Conservation (phyloP, 1,140 invertebrate species). For the Bombus sibiricus region DNA sequence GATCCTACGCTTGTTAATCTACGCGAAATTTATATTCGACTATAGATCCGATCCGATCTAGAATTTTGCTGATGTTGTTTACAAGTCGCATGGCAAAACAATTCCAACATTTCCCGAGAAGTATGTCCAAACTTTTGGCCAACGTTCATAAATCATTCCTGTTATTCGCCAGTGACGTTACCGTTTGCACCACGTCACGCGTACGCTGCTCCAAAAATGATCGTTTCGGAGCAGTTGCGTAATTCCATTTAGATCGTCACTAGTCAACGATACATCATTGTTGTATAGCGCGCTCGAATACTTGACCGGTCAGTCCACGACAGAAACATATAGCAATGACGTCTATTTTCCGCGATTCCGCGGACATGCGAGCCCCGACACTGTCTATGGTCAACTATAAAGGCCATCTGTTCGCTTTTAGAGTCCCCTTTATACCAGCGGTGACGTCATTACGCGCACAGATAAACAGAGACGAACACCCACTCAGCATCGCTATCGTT, state of each 20-base stretch:
- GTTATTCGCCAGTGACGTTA: background rate
- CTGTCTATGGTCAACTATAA: slow-evolving; percentile 69
- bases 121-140: too few relatives aligned
- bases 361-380: slow-evolving; percentile 34
- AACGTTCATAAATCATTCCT: background rate
- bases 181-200: background rate
- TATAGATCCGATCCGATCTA: too few relatives aligned
- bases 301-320: background rate
- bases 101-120: too few relatives aligned
- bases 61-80: too few relatives aligned
- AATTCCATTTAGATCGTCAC: background rate
- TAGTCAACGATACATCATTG: background rate
- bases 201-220: background rate
- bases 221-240: slow-evolving; percentile 16
- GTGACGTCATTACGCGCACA: slow-evolving; percentile 70
- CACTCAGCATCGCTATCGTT: slow-evolving; percentile 49
- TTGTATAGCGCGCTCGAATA: background rate
- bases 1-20: too few relatives aligned
- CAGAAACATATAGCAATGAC: slow-evolving; percentile 37
- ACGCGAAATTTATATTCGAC: too few relatives aligned
- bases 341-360: slow-evolving; percentile 60
- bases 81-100: too few relatives aligned
- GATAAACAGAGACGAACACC: slow-evolving; percentile 71
- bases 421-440: slow-evolving; percentile 64
- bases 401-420: slow-evolving; percentile 78